Base-by-base conservation (phyloP, 2,113 vertebrate genomes). In the Blennius ocellaris region DNA sequence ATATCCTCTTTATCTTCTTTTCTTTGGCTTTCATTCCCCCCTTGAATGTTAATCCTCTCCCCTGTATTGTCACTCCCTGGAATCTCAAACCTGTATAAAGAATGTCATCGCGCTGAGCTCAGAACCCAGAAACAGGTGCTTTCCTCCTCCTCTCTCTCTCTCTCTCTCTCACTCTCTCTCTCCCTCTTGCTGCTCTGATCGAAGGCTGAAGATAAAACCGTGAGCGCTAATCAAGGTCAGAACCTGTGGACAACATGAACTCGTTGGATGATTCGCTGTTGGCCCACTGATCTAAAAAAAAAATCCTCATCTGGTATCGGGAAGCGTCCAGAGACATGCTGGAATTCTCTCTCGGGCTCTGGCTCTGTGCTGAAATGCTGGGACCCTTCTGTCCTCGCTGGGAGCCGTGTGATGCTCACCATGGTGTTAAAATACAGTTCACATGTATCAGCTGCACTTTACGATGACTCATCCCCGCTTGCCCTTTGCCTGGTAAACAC, bases 71-170 rank as follows among this genome's bases (percentile, higher is more conserved):
- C 84, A 83, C 81, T 75, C 63, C 67, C 68, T 48, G 36, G 82
- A 81, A 87, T 69, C 68, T 77, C 76, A 41, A 61, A 60, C n/a
- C 44, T 51, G 70, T 57, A 54, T 30, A 4, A 30, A 2, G 21
- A 30, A 30, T 30, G 21, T 4, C 21, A 30, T 30, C 52, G 41
- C 45, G 58, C 74, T 66, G 76, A 66, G 44, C 64, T 45, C 64
- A 76, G 48, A 73, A 85, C 82, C 30, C 56, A 67, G 65, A 62
- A 84, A 72, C 86, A 90, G 85, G 81, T 88, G 88, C 66, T 50
- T 17, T 61, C 74, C 45, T 60, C 51, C n/a, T n/a, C n/a, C n/a
- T n/a, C n/a, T n/a, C n/a, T n/a, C n/a, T n/a, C n/a, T n/a, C n/a
- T n/a, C n/a, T n/a, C n/a, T n/a, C n/a, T n/a, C n/a, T n/a, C n/a